Evolutionary conservation across 2,797 vertebrate genomes (phyloP), one percentile per base, ranked within the genome.

Genomic region (Muscicapa striata): DNA sequence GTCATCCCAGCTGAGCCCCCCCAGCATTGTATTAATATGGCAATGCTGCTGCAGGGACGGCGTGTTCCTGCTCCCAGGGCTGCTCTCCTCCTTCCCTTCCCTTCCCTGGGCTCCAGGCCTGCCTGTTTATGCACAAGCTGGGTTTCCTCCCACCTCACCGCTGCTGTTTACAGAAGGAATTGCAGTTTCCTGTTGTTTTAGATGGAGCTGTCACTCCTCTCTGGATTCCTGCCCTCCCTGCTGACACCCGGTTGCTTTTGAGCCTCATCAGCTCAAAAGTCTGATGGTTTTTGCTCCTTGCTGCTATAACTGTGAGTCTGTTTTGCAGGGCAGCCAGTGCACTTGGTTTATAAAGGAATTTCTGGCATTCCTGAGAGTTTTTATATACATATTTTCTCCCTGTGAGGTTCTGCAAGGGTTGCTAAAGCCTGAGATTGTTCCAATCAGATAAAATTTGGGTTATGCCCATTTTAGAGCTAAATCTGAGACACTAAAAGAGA

Each of bases 91-190:
- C n/a, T 32, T 21, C 9, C 40, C 12, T 61, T 40, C 68, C 51
- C 30, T 7, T 29, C 32, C 51, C 3, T 1, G 29, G 38, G 79
- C 94, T 94, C 73, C 77, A 51, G 93, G 80, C 61, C 69, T 55
- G 89, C 67, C 89, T 96, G 94, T 95, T 96, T 96, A n/a, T 94
- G 57, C 76, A n/a, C 59, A 67, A 43, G 36, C 27, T 84, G 91
- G 55, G 64, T 74, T 92, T 70, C 59, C 86, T 95, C 90, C 90
- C 85, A 66, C 82, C 96, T 93, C 93, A 40, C 62, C 41, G 11
- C 91, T 36, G 79, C 14, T 94, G 90, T 95, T 95, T 95, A 93
- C 89, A 91, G 64, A 83, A 81, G 95, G 77, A 75, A 90, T 94
- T 19, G 91, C 87, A 89, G 93, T 52, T 89, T 87, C 84, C 84